A percentile compares a stretch with the other conserved stretches of the same genome.
Evolutionary conservation across 1,140 invertebrate species (phyloP).

Genomic region (Parapsyche elsis): DNA sequence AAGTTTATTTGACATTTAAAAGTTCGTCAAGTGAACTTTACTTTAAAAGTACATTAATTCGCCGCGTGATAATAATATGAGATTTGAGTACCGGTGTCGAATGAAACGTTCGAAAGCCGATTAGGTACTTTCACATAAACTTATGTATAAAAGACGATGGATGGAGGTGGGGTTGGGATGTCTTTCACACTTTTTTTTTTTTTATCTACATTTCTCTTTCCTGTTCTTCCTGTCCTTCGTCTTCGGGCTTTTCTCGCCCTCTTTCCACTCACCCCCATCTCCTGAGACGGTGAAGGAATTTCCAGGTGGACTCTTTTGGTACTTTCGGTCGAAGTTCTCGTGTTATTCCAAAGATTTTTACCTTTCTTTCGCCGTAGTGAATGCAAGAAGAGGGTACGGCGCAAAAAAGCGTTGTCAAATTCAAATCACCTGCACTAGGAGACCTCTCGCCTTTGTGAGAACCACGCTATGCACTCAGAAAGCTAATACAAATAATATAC

Average conservation of each 20-base stretch:
- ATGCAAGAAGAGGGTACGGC: conserved; percentile 1
- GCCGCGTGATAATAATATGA: no score
- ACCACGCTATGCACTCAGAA: conserved; percentile 32
- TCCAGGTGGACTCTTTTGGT: conserved; percentile 21
- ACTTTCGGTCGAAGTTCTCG: conserved; percentile 42
- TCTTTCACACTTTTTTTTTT: conserved; percentile 39
- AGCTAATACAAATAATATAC: conserved; percentile 28
- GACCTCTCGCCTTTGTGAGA: conserved; percentile 39
- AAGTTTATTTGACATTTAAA: no score
- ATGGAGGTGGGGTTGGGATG: background rate
- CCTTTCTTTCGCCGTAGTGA: conserved; percentile 42
- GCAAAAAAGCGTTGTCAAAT: conserved; percentile 52
- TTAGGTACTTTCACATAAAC: conserved; percentile 19
- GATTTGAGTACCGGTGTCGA: background rate
- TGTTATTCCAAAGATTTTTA: conserved; percentile 53
- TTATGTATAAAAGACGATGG: background rate
- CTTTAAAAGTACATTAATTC: no score
- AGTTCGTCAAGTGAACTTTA: no score
- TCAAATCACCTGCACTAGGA: conserved; percentile 47
- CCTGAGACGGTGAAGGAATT: conserved; percentile 31
- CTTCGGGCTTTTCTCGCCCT: background rate
- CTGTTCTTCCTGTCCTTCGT: conserved; percentile 4
- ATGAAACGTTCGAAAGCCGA: conserved; percentile 34
- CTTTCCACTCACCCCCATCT: conserved; percentile 4
- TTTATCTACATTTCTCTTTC: conserved; percentile 39